Conservation (phyloP, 2,888 invertebrate species). For the Hedychridium roseum region DNA sequence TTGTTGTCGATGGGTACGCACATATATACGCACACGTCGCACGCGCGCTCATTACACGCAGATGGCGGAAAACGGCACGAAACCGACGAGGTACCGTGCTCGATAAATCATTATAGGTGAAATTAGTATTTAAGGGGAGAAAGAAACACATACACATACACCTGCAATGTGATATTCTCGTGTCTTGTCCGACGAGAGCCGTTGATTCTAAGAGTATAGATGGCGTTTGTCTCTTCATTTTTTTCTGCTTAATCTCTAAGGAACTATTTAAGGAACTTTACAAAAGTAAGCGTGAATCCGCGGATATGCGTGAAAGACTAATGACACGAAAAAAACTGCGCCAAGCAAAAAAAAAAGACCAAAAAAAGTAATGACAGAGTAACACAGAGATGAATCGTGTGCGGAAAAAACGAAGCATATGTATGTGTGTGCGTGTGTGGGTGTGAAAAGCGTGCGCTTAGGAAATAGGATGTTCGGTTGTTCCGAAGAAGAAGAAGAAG, state of each 20-base stretch:
- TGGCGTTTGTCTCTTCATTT: constrained; percentile 37
- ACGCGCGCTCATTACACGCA: constrained; percentile 6
- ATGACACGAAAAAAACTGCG: constrained; percentile 7
- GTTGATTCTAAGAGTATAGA: constrained; percentile 52
- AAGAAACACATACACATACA: constrained; percentile 37
- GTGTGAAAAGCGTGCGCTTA: constrained; percentile 11
- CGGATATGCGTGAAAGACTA: constrained; percentile 8
- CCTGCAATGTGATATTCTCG: constrained; percentile 62
- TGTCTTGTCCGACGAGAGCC: constrained; percentile 62
- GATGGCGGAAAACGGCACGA: not conserved
- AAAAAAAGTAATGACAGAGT: constrained; percentile 19
- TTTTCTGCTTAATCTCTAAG: constrained; percentile 31
- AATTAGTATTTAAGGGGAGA: constrained; percentile 23
- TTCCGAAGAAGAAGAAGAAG: constrained; percentile 4
- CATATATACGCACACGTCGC: constrained; percentile 4
- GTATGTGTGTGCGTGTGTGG: too few relatives aligned
- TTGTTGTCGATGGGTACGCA: not conserved
- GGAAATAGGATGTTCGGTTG: constrained; percentile 11
- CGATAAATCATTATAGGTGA: constrained; percentile 15
- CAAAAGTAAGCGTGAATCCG: constrained; percentile 1
- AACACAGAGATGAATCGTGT: too few relatives aligned
- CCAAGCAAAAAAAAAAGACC: constrained; percentile 13
- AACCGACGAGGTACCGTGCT: not conserved
- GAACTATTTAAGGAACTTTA: constrained; percentile 19
- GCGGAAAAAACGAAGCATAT: too few relatives aligned